Evolutionary conservation across 2,113 vertebrate genomes (phyloP).

Genomic region (Sebastes schlegelii): DNA sequence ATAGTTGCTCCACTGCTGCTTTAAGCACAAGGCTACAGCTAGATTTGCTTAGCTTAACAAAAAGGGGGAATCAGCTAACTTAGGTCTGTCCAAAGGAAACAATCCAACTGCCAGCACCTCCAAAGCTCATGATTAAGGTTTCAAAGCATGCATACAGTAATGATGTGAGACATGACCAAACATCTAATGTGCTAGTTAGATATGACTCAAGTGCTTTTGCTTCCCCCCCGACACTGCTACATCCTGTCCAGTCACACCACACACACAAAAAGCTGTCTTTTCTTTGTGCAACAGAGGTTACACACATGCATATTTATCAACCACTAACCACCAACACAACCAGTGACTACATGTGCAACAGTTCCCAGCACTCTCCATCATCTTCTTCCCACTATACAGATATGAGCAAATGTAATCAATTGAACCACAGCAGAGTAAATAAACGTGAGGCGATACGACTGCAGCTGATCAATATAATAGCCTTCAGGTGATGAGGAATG

Average conservation of each 20-base stretch:
- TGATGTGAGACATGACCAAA: not conserved
- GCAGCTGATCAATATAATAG: slow-evolving; percentile 56
- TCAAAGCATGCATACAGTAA: not conserved
- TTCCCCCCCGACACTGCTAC: too few species aligned
- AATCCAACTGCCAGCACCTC: not conserved
- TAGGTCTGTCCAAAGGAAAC: not conserved
- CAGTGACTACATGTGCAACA: not conserved
- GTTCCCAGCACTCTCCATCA: not conserved
- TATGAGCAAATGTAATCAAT: slow-evolving; percentile 42
- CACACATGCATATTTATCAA: not conserved
- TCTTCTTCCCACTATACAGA: slow-evolving; percentile 17
- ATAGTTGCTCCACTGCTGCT: not conserved
- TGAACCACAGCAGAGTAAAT: slow-evolving; percentile 50
- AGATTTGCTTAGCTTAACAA: not conserved
- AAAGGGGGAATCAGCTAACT: not conserved
- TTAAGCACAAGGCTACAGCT: not conserved
- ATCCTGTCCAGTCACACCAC: not conserved
- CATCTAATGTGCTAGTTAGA: not conserved
- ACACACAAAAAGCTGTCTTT: not conserved
- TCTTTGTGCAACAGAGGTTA: not conserved
- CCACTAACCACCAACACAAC: slow-evolving; percentile 13
- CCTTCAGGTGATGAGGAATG: slow-evolving; percentile 45
- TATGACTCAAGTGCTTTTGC: not conserved
- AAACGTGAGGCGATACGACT: slow-evolving; percentile 45
- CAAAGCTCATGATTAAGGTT: not conserved